Evolutionary conservation across 2,797 vertebrate genomes (phyloP).

Genomic region (Sorex maritimensis): DNA sequence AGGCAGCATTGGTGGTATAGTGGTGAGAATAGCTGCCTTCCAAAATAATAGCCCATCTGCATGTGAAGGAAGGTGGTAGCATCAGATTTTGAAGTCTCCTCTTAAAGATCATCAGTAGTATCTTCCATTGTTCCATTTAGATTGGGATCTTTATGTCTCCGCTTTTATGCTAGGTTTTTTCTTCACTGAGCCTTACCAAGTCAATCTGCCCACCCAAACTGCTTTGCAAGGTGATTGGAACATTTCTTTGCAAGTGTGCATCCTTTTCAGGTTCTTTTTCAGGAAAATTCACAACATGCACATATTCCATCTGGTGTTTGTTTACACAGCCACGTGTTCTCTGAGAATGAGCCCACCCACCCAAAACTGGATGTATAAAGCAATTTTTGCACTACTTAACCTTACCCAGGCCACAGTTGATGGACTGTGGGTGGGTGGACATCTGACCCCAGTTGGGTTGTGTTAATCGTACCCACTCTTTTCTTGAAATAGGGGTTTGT

Average conservation of each 20-base stretch:
- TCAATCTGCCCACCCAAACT: conserved; percentile 12
- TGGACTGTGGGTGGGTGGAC: background rate
- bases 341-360: conserved; percentile 26
- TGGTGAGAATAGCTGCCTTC: too few relatives aligned
- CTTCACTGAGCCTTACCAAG: background rate
- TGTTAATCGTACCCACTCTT: background rate
- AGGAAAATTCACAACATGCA: conserved; percentile 34
- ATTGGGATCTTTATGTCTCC: background rate
- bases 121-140: background rate
- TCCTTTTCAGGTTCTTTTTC: conserved; percentile 32
- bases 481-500: background rate
- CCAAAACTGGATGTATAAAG: background rate
- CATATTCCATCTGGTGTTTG: conserved; percentile 27
- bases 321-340: conserved; percentile 2
- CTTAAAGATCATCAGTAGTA: background rate
- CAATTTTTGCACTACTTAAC: background rate
- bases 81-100: background rate
- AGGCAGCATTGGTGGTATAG: too few relatives aligned
- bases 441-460: background rate
- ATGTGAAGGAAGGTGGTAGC: background rate
- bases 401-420: background rate
- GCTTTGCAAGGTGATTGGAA: conserved; percentile 36
- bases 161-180: background rate
- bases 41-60: background rate
- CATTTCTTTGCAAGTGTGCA: conserved; percentile 38